Conservation (phyloP, 2,888 invertebrate genomes). For the Coleophora deauratella region DNA sequence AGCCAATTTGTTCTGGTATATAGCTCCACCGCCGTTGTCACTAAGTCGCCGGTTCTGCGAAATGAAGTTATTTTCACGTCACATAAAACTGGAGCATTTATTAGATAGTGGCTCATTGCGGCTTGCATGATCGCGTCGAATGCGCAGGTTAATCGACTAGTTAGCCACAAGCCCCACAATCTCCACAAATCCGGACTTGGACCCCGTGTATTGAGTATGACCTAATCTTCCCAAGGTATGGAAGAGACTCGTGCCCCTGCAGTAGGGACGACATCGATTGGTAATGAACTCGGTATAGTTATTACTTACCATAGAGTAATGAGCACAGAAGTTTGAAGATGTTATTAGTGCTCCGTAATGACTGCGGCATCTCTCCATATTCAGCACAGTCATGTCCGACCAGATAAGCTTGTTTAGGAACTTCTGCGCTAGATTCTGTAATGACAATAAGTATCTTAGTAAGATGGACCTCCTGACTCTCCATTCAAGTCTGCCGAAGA, state of each 20-base stretch:
- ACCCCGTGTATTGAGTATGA: too few species aligned
- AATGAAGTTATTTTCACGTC: slow-evolving; percentile 2
- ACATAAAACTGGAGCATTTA: background rate
- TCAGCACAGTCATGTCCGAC: slow-evolving; percentile 35
- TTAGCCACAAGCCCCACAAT: too few species aligned
- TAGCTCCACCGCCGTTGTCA: slow-evolving; percentile 50
- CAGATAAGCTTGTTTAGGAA: slow-evolving; percentile 29
- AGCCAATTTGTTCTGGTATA: slow-evolving; percentile 27
- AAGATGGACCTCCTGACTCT: too few species aligned
- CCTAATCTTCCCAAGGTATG: too few species aligned
- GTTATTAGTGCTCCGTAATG: slow-evolving; percentile 27
- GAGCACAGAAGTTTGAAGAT: slow-evolving; percentile 44
- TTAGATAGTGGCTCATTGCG: too few species aligned
- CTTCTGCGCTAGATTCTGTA: slow-evolving; percentile 29
- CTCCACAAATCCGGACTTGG: too few species aligned
- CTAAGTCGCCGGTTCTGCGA: slow-evolving; percentile 33
- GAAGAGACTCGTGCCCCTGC: too few species aligned
- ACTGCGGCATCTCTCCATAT: slow-evolving; percentile 26
- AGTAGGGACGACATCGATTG: too few species aligned
- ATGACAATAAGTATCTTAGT: slow-evolving; percentile 9
- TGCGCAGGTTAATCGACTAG: too few species aligned
- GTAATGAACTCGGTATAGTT: too few species aligned
- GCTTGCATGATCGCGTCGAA: too few species aligned
- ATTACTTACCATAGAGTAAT: slow-evolving; percentile 36
- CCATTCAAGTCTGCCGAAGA: too few species aligned